Percentiles rank a stretch among this genome's conserved stretches.
These are phyloP conservation scores for Archips xylosteana DNA, from an alignment of 2,888 invertebrate species.

Conservation along the genomic window DNA sequence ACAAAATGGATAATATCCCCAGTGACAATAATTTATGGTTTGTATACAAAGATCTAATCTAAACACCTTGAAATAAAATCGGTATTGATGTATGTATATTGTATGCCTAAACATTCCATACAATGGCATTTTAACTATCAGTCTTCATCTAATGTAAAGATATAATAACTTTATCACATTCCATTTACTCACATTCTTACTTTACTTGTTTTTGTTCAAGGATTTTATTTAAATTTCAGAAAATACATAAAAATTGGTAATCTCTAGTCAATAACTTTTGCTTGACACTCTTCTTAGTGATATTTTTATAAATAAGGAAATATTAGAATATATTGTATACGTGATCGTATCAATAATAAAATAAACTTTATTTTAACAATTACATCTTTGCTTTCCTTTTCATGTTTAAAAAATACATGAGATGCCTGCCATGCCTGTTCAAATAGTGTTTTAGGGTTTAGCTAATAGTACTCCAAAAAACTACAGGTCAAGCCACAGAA, in stretches of 20 bases:
- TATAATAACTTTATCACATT: background rate
- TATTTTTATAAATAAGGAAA: constrained; percentile 10
- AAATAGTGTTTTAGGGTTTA: too few species aligned
- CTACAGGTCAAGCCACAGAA: too few species aligned
- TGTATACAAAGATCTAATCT: background rate
- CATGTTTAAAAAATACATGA: background rate
- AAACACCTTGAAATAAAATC: background rate
- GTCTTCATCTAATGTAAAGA: too few species aligned
- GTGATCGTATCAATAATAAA: background rate
- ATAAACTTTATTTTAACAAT: constrained; percentile 29
- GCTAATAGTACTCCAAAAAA: too few species aligned
- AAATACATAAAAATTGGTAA: constrained; percentile 16
- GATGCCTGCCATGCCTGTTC: too few species aligned
- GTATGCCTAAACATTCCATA: background rate
- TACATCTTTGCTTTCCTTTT: background rate
- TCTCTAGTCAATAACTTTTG: constrained; percentile 37
- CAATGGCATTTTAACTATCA: background rate
- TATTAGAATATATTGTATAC: constrained; percentile 13
- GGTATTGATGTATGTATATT: background rate
- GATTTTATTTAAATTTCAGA: background rate
- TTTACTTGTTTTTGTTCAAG: background rate
- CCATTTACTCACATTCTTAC: background rate
- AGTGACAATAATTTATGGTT: background rate
- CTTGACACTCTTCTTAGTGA: constrained; percentile 17
- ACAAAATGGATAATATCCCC: background rate